Conservation (phyloP, 1,140 invertebrate genomes). For the Danaus plexippus region DNA sequence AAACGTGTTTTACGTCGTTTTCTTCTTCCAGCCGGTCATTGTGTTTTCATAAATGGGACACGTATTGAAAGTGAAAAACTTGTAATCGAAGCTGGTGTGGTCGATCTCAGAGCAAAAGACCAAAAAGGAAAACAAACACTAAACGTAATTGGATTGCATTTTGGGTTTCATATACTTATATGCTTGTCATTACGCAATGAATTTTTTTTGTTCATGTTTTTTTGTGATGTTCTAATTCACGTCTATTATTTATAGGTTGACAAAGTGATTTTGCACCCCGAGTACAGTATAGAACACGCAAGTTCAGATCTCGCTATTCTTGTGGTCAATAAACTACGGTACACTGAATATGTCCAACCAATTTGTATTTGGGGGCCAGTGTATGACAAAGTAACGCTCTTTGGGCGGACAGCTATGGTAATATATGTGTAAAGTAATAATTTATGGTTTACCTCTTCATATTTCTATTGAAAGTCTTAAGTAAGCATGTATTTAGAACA, state of each 20-base stretch:
- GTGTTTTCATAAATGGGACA: slow-evolving; percentile 35
- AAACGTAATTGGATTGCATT: slow-evolving; percentile 27
- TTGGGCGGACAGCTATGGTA: slow-evolving; percentile 48
- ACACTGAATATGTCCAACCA: slow-evolving; percentile 59
- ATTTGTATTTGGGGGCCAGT: slow-evolving; percentile 63
- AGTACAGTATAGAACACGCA: slow-evolving; percentile 32
- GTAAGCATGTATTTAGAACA: too few relatives aligned
- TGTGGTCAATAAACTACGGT: slow-evolving; percentile 47
- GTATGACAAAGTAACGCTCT: slow-evolving; percentile 46
- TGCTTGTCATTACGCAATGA: too few relatives aligned
- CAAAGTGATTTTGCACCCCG: slow-evolving; percentile 55
- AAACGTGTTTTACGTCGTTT: background rate
- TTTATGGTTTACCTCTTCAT: too few relatives aligned
- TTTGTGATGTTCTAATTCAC: background rate
- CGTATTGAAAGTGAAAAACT: slow-evolving; percentile 35
- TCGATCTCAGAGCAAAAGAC: slow-evolving; percentile 30
- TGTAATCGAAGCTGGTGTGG: slow-evolving; percentile 44
- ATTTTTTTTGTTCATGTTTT: too few relatives aligned
- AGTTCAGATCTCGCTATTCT: slow-evolving; percentile 59
- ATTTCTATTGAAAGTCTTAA: too few relatives aligned
- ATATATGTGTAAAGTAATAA: slow-evolving; percentile 4
- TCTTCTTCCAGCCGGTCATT: slow-evolving; percentile 55
- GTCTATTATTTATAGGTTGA: slow-evolving; percentile 41
- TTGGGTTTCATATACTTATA: too few relatives aligned
- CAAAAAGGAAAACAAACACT: slow-evolving; percentile 35